A percentile compares a stretch with the other conserved stretches of the same genome.
Conservation (phyloP, 1,140 invertebrate genomes). For the Heliothis virescens region DNA sequence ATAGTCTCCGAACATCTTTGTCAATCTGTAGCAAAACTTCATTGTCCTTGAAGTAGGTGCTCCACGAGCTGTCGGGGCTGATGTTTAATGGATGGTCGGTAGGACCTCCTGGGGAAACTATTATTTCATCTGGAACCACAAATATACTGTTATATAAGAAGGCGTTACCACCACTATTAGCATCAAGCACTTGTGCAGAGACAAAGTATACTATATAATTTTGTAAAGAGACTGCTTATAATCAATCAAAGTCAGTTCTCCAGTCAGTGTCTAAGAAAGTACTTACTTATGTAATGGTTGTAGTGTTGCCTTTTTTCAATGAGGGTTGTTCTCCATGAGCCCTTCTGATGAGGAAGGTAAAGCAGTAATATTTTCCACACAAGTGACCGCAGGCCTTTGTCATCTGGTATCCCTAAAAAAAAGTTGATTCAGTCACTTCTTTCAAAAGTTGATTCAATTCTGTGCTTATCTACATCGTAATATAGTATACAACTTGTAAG, state of each 20-base stretch:
- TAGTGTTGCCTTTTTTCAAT: slow-evolving; percentile 91
- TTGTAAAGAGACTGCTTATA: no score
- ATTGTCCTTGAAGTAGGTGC: slow-evolving; percentile 97
- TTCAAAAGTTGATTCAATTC: no score
- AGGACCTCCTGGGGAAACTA: slow-evolving; percentile 90
- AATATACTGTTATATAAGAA: neutral
- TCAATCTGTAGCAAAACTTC: slow-evolving; percentile 98
- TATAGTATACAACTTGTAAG: no score
- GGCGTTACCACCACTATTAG: no score
- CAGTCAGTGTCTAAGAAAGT: no score
- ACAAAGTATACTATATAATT: no score
- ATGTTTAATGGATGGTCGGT: slow-evolving; percentile 97
- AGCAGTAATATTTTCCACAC: slow-evolving; percentile 95
- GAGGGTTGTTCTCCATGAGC: slow-evolving; percentile 89
- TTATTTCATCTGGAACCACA: slow-evolving; percentile 90
- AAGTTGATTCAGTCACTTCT: neutral
- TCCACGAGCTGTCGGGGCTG: slow-evolving; percentile 97
- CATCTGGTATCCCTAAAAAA: slow-evolving; percentile 92
- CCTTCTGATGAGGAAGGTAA: slow-evolving; percentile 91
- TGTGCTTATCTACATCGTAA: no score
- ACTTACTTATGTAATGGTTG: slow-evolving; percentile 93
- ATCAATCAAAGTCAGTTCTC: no score
- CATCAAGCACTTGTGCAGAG: no score
- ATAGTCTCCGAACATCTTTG: slow-evolving; percentile 97
- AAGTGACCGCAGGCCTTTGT: slow-evolving; percentile 90